These are phyloP conservation scores for Cepphus grylle DNA, from an alignment of 2,113 vertebrate genomes.

Conservation along the genomic window DNA sequence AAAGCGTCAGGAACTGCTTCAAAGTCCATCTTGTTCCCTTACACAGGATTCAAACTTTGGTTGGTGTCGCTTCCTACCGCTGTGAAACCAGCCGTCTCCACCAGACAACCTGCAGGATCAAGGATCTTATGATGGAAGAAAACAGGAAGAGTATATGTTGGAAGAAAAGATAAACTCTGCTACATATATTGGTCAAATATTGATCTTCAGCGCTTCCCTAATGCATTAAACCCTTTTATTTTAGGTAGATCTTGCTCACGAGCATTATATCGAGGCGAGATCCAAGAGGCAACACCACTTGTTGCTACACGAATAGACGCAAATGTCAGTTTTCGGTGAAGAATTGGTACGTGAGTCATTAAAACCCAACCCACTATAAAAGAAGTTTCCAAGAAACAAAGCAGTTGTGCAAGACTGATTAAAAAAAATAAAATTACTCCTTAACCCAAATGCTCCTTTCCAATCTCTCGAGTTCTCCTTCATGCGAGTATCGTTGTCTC, in stretches of 20 bases:
- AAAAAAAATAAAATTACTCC: neutral
- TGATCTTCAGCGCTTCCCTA: neutral
- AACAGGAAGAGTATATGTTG: neutral
- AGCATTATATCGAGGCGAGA: neutral
- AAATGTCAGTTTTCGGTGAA: neutral
- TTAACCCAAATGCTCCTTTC: neutral
- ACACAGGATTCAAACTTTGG: too few relatives aligned
- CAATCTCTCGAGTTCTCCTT: neutral
- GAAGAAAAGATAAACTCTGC: neutral
- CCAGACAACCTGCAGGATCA: rapidly evolving
- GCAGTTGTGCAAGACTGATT: neutral
- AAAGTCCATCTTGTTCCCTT: neutral
- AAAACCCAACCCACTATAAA: neutral
- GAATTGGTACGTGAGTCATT: neutral
- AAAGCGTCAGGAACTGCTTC: neutral
- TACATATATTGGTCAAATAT: neutral
- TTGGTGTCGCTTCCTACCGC: neutral
- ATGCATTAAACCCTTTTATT: neutral
- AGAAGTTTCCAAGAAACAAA: neutral
- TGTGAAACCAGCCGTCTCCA: neutral
- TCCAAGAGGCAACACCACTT: too few relatives aligned
- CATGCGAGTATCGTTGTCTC: neutral
- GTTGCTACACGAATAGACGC: neutral
- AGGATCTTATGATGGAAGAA: neutral
- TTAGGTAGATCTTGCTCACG: neutral